Conservation (phyloP, 2,113 vertebrate genomes). For the Ageneiosus marmoratus region DNA sequence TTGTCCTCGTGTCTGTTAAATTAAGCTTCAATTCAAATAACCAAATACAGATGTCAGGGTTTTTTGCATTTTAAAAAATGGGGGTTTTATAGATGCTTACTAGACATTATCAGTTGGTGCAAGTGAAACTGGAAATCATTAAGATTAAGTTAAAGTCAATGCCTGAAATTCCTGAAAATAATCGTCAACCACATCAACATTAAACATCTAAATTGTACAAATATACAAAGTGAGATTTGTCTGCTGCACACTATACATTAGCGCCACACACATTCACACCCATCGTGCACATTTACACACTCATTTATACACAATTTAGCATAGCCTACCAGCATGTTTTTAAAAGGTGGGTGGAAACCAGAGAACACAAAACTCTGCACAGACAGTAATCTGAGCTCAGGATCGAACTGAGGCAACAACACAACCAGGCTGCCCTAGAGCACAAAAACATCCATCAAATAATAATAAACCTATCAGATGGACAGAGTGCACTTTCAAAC, state of each 20-base stretch:
- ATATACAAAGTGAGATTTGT: slow-evolving; percentile 47
- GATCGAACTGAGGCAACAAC: not conserved
- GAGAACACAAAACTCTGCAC: not conserved
- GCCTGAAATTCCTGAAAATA: slow-evolving; percentile 58
- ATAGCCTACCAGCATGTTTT: not conserved
- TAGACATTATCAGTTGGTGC: not conserved
- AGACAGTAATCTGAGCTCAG: not conserved
- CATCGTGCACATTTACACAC: not conserved
- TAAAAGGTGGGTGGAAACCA: not conserved
- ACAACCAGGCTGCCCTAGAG: slow-evolving; percentile 33
- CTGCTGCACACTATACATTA: not conserved
- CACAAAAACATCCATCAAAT: slow-evolving; percentile 48
- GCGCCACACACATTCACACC: not conserved
- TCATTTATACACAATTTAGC: not conserved
- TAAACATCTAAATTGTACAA: slow-evolving; percentile 35
- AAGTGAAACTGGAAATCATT: not conserved
- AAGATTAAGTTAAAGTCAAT: slow-evolving; percentile 41
- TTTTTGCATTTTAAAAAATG: too few species aligned
- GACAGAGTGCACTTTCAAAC: slow-evolving; percentile 53
- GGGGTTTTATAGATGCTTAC: not conserved
- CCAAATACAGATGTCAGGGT: too few species aligned
- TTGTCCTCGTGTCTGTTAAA: too few species aligned
- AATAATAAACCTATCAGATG: slow-evolving; percentile 39
- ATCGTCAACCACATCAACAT: slow-evolving; percentile 52
- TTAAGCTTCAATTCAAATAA: too few species aligned